Conservation (phyloP, 2,888 invertebrate species). For the Theodoxus fluviatilis region DNA sequence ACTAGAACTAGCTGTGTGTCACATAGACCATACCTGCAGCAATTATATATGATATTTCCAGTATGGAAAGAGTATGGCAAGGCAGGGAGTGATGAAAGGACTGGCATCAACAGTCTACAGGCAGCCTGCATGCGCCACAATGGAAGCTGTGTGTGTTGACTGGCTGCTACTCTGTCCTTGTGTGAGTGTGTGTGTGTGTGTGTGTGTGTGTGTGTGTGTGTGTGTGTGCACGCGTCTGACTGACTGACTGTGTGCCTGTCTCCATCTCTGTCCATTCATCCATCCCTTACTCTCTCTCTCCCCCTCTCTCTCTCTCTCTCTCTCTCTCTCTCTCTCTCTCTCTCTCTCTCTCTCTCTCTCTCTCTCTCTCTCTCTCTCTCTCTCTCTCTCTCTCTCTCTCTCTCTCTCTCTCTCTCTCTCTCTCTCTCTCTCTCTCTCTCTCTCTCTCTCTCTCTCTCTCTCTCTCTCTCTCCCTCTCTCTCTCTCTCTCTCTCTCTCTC, state of each 20-base stretch:
- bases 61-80: too few species aligned
- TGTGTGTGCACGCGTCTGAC: background rate
- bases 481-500: constrained; percentile 7
- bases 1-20: too few species aligned
- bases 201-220: background rate
- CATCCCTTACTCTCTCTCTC: background rate
- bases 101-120: too few species aligned
- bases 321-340: constrained; percentile 10
- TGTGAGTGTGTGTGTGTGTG: background rate
- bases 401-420: constrained; percentile 7
- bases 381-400: background rate
- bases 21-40: too few species aligned
- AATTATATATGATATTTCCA: too few species aligned
- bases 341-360: constrained; percentile 11
- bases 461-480: background rate
- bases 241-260: background rate
- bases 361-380: background rate
- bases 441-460: constrained; percentile 3
- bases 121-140: too few species aligned
- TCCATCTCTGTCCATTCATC: background rate
- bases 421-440: constrained; percentile 7
- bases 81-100: too few species aligned
- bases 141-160: background rate
- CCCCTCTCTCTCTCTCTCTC: constrained; percentile 1
- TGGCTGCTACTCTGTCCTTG: background rate